Evolutionary conservation across 2,888 invertebrate genomes (phyloP).

Genomic region (Hyposoter didymator): DNA sequence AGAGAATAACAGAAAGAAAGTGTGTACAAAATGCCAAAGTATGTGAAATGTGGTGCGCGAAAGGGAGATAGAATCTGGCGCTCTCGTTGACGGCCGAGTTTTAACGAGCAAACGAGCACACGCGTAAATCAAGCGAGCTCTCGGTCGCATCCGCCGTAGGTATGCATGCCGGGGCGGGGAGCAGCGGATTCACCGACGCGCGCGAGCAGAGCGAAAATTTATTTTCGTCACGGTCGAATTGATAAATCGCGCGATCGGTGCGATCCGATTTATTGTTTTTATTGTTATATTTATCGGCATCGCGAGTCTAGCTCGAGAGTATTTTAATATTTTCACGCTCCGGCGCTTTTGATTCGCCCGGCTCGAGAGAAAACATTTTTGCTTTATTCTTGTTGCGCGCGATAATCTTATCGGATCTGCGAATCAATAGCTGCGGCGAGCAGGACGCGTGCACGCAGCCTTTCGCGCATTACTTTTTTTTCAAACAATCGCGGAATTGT

Average conservation of each 20-base stretch:
- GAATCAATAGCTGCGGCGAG: slow-evolving; percentile 23
- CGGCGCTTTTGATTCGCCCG: slow-evolving; percentile 71
- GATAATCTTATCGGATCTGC: slow-evolving; percentile 42
- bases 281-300: slow-evolving; percentile 3
- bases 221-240: slow-evolving; percentile 41
- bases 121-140: slow-evolving; percentile 52
- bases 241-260: slow-evolving; percentile 42
- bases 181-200: too few species aligned
- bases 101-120: slow-evolving; percentile 56
- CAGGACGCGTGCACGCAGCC: too few species aligned
- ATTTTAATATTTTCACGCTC: slow-evolving; percentile 75
- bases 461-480: too few species aligned
- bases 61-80: slow-evolving; percentile 57
- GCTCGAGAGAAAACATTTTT: slow-evolving; percentile 58
- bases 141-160: slow-evolving; percentile 37
- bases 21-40: background rate
- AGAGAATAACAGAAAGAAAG: background rate
- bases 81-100: slow-evolving; percentile 60
- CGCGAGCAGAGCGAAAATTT: slow-evolving; percentile 30
- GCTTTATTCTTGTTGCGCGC: too few species aligned
- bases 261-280: slow-evolving; percentile 10
- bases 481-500: slow-evolving; percentile 37
- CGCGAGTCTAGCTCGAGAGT: background rate
- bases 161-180: too few species aligned
- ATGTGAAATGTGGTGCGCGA: background rate